These are phyloP conservation scores for Passerina amoena DNA, from an alignment of 2,113 vertebrate species.

Conservation along the genomic window DNA sequence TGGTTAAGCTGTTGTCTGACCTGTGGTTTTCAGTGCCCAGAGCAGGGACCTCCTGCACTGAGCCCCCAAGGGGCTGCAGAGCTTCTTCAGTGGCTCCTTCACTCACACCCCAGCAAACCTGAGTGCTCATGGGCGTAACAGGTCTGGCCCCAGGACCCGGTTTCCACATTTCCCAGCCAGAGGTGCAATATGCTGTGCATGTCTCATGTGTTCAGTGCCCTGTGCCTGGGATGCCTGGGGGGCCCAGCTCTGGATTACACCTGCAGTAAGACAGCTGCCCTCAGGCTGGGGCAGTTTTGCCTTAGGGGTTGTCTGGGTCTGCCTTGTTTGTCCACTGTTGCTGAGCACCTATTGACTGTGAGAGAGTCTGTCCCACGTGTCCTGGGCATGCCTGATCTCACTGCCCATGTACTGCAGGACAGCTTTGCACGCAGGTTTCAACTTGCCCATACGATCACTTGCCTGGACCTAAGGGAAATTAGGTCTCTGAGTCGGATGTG, in stretches of 20 bases:
- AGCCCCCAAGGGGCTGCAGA: rapidly evolving
- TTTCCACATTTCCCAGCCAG: neutral
- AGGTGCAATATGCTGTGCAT: neutral
- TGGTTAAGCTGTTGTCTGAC: neutral
- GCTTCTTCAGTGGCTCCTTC: neutral
- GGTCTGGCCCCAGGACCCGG: neutral
- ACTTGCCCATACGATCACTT: rapidly evolving
- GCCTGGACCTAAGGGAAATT: neutral
- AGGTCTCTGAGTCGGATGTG: neutral
- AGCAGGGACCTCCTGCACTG: neutral
- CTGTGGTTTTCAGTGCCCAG: neutral
- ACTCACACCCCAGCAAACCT: rapidly evolving
- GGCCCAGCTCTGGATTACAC: neutral
- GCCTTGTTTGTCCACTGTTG: neutral
- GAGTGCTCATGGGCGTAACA: rapidly evolving
- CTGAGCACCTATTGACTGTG: rapidly evolving
- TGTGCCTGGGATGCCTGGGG: neutral
- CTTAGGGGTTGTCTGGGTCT: neutral
- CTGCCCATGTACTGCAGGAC: neutral
- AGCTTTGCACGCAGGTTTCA: neutral
- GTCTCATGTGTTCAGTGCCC: neutral
- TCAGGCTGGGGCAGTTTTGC: neutral
- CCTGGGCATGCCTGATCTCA: neutral
- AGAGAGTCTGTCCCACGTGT: neutral
- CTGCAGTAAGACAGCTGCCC: rapidly evolving